Conservation (phyloP, 2,888 invertebrate genomes). For the Philereme transversata region DNA sequence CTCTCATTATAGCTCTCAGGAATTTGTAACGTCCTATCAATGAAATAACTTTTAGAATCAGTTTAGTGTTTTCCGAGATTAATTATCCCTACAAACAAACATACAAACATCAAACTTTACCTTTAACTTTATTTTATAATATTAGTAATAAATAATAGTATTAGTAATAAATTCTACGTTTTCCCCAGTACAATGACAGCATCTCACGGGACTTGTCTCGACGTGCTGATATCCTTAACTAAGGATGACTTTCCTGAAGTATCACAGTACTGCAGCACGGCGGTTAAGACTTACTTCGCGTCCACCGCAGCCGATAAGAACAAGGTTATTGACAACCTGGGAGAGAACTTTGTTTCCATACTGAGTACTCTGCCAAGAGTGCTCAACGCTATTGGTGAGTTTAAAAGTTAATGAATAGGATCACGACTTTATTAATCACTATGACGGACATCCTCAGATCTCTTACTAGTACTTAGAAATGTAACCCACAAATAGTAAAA, state of each 20-base stretch:
- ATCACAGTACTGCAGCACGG: slow-evolving; percentile 65
- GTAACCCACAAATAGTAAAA: too few relatives aligned
- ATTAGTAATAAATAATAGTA: background rate
- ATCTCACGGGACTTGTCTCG: slow-evolving; percentile 85
- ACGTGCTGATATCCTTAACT: slow-evolving; percentile 87
- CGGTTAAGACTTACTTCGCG: slow-evolving; percentile 61
- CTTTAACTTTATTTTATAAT: too few relatives aligned
- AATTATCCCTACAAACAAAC: too few relatives aligned
- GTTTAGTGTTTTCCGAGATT: too few relatives aligned
- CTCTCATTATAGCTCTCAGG: too few relatives aligned
- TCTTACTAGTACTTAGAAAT: too few relatives aligned
- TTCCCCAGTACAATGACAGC: slow-evolving; percentile 83
- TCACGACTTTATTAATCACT: too few relatives aligned
- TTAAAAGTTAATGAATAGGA: too few relatives aligned
- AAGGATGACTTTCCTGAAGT: slow-evolving; percentile 86
- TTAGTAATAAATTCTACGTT: background rate
- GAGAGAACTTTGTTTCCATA: slow-evolving; percentile 84
- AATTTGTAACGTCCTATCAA: too few relatives aligned
- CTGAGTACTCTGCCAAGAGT: slow-evolving; percentile 86
- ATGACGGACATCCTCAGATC: too few relatives aligned
- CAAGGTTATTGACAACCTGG: slow-evolving; percentile 79
- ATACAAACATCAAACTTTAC: too few relatives aligned
- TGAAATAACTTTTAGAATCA: too few relatives aligned
- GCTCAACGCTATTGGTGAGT: slow-evolving; percentile 85
- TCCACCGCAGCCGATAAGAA: slow-evolving; percentile 53